Evolutionary conservation across 2,888 invertebrate genomes (phyloP).

Genomic region (Chydorus sphaericus): DNA sequence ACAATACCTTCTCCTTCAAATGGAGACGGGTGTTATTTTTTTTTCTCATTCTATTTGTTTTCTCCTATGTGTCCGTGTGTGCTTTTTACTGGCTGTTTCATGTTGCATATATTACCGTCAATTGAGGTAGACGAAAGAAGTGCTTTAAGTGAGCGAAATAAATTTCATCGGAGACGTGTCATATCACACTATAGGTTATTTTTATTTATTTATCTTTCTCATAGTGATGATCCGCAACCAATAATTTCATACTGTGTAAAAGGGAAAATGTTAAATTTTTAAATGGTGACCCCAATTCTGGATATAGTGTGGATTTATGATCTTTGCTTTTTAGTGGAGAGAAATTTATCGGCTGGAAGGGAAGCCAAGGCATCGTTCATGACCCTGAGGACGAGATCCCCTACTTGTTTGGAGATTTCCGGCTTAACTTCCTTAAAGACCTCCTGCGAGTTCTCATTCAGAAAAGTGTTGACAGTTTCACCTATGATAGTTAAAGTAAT

Average conservation of each 20-base stretch:
- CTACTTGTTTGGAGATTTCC: constrained; percentile 58
- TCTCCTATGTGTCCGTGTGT: no score
- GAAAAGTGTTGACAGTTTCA: constrained; percentile 67
- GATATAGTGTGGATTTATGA: background rate
- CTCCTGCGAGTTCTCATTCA: constrained; percentile 64
- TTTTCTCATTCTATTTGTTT: no score
- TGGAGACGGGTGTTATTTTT: no score
- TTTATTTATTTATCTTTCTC: no score
- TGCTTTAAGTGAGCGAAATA: background rate
- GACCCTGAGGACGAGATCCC: constrained; percentile 39
- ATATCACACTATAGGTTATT: background rate
- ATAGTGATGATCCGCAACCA: no score
- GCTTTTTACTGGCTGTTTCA: no score
- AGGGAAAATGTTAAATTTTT: background rate
- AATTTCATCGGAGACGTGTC: background rate
- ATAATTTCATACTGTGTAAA: background rate
- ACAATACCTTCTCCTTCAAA: no score
- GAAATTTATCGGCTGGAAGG: constrained; percentile 15
- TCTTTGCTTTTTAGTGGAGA: background rate
- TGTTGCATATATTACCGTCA: constrained; percentile 1
- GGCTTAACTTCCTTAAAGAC: constrained; percentile 71
- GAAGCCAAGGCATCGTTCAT: constrained; percentile 14
- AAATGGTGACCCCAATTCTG: background rate
- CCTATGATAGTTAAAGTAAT: constrained; percentile 33
- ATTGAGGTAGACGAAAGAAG: background rate